Evolutionary conservation across 2,888 invertebrate species (phyloP).

Genomic region (Oscheius onirici): DNA sequence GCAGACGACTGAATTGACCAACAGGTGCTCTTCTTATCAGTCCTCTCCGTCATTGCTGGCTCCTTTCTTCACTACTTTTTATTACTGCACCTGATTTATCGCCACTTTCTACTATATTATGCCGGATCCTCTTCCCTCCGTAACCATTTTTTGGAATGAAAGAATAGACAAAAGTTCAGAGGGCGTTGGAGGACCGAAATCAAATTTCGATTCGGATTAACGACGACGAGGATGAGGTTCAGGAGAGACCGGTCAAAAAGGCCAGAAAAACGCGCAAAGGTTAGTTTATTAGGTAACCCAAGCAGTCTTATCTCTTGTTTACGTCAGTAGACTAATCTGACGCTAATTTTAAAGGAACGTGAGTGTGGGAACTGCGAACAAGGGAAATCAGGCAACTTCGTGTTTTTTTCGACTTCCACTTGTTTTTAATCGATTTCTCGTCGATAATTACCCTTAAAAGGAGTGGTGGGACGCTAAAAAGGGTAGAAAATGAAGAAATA

Average conservation of each 20-base stretch:
- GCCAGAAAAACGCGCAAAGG: conserved; percentile 11
- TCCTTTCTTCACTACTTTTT: conserved; percentile 22
- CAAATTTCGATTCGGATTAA: conserved; percentile 14
- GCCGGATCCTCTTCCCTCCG: conserved; percentile 15
- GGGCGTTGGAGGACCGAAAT: conserved; percentile 2
- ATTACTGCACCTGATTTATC: conserved; percentile 28
- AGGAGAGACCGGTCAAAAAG: neutral
- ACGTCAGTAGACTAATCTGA: too few relatives aligned
- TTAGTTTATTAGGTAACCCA: neutral
- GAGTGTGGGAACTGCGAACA: too few relatives aligned
- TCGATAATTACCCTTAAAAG: too few relatives aligned
- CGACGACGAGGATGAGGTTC: conserved; percentile 16
- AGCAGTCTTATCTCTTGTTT: neutral
- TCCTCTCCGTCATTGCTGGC: neutral
- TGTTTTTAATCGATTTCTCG: too few relatives aligned
- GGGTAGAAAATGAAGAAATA: too few relatives aligned
- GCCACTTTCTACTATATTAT: neutral
- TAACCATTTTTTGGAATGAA: too few relatives aligned
- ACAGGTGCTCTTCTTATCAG: conserved; percentile 3
- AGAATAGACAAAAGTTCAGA: conserved; percentile 24
- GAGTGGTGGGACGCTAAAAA: too few relatives aligned
- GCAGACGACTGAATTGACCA: neutral
- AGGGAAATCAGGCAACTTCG: too few relatives aligned
- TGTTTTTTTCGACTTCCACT: too few relatives aligned
- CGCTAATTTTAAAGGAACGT: too few relatives aligned